Conservation (phyloP, 37 sponge, comb jelly and placozoan genomes). For the Beroe ovata region DNA sequence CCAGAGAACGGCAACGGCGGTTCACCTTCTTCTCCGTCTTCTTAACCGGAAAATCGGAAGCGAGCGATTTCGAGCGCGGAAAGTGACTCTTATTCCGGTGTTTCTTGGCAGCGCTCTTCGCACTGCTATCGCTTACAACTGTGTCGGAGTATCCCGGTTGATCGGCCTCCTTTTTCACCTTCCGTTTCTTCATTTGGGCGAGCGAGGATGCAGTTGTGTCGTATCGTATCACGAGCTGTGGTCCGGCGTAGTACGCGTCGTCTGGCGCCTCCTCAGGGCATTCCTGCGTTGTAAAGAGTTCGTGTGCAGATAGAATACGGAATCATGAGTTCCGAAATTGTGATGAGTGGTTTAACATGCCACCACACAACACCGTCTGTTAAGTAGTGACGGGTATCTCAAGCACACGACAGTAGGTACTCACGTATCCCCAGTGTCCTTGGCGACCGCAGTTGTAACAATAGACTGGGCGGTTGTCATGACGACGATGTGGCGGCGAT, state of each 20-base stretch:
- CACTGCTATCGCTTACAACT: constrained; percentile 37
- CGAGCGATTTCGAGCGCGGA: constrained; percentile 53
- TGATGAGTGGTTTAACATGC: too few relatives aligned
- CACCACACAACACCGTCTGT: too few relatives aligned
- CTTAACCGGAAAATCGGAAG: constrained; percentile 29
- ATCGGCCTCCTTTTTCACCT: neutral
- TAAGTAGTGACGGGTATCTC: too few relatives aligned
- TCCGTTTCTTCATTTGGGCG: constrained; percentile 34
- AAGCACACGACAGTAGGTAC: too few relatives aligned
- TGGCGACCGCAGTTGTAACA: constrained; percentile 71
- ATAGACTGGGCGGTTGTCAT: constrained; percentile 53
- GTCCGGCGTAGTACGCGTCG: constrained; percentile 24
- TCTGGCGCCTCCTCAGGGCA: constrained; percentile 51
- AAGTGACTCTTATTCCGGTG: constrained; percentile 19
- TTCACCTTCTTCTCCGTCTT: neutral
- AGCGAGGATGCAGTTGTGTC: constrained; percentile 1
- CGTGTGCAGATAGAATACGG: too few relatives aligned
- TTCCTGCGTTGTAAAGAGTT: constrained; percentile 43
- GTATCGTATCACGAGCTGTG: constrained; percentile 45
- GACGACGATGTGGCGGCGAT: constrained; percentile 33
- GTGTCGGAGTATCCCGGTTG: constrained; percentile 42
- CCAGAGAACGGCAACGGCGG: constrained; percentile 7
- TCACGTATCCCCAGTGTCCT: constrained; percentile 74
- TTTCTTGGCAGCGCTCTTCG: constrained; percentile 44
- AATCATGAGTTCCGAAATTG: too few relatives aligned